Evolutionary conservation across 37 sponge, comb jelly and placozoan species (phyloP), one percentile per base, ranked within the genome.

Genomic region (Cladorhizidae sp.): DNA sequence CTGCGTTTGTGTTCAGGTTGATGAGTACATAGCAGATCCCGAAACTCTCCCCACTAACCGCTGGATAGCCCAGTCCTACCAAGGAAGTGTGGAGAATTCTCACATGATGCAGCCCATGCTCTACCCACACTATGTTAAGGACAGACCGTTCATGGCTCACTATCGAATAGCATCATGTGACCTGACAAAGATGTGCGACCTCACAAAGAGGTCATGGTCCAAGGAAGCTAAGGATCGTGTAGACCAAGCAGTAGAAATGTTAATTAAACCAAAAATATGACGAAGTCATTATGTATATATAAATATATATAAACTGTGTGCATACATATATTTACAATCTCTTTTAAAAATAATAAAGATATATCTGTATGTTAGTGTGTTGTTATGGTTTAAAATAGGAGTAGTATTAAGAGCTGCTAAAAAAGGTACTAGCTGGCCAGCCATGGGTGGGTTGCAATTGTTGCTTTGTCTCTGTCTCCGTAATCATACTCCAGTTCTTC

Each of bases 401-500:
- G n/a, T n/a, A n/a, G n/a, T n/a, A n/a, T n/a, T n/a, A n/a, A n/a
- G n/a, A 45, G 49, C 49, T 45, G 49, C 9, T 45, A 58, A 58
- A 58, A 6, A 58, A 25, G 5, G 54, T 52, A 37, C 50, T 73
- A 82, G 14, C 38, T 32, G 7, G 50, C 65, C 35, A 97, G 84
- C 98, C 98, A 98, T 26, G 98, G 98, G 67, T 89, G 88, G 0
- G 89, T 63, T 29, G 82, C 79, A 17, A 95, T 50, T 22, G 83
- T 67, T 9, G 67, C 83, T 36, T 70, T 90, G 54, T 81, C 79
- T 25, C 85, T 67, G 61, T 96, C 97, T 31, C 97, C 97, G 64
- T 96, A 96, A 75, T 96, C 97, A 54, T 96, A 96, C 41, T 79
- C 67, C 37, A 97, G 84, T 72, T 97, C 94, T 56, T 97, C 97